Conservation (phyloP, 2,113 vertebrate genomes). For the Lamprologus callipterus region DNA sequence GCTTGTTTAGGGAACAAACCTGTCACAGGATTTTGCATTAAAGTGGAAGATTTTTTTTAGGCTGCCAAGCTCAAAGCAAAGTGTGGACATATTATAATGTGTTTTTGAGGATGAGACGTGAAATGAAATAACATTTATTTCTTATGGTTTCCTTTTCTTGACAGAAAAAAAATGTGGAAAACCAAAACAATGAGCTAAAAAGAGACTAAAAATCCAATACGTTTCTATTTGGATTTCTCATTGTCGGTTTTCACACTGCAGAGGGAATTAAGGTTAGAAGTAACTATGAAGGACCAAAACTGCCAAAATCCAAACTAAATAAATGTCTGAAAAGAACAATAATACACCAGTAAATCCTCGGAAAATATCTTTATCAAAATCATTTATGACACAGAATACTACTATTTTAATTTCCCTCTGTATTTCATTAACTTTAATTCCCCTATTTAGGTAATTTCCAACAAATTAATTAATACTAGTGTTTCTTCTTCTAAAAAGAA, state of each 20-base stretch:
- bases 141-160: neutral
- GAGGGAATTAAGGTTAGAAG: neutral
- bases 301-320: neutral
- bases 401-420: neutral
- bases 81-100: neutral
- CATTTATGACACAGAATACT: neutral
- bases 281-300: neutral
- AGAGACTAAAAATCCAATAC: neutral
- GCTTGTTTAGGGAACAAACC: neutral
- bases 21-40: neutral
- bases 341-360: neutral
- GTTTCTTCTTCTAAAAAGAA: neutral
- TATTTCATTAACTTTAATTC: neutral
- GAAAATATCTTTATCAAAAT: neutral
- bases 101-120: neutral
- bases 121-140: neutral
- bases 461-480: neutral
- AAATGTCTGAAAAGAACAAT: neutral
- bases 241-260: neutral
- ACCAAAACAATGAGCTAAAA: neutral
- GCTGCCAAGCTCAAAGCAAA: neutral
- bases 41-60: fast-evolving
- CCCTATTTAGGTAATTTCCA: neutral
- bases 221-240: neutral
- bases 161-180: neutral